Evolutionary conservation across 2,797 vertebrate species (phyloP).

Genomic region (Manis javanica): DNA sequence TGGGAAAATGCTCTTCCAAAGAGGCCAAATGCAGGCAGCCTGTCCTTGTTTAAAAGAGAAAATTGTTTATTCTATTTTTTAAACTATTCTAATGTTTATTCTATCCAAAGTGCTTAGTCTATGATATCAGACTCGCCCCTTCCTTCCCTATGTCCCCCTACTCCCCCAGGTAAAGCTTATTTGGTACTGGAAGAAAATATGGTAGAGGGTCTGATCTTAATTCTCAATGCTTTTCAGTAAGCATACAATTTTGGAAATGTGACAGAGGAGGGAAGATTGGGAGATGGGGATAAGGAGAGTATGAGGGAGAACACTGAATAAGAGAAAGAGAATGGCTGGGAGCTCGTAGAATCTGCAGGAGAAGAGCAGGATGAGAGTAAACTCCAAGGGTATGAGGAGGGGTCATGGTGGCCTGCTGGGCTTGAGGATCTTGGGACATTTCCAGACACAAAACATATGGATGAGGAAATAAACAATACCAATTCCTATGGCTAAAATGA

Average conservation of each 20-base stretch:
- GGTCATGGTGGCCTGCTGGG: not conserved
- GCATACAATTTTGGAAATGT: not conserved
- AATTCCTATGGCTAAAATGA: constrained; percentile 55
- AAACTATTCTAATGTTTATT: not conserved
- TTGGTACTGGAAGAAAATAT: not conserved
- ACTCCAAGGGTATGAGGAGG: not conserved
- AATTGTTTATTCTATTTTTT: not conserved
- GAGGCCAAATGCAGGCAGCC: not conserved
- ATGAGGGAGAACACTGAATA: not conserved
- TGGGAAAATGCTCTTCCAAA: not conserved
- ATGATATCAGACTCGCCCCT: not conserved
- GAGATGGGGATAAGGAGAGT: not conserved
- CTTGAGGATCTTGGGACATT: not conserved
- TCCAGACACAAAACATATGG: constrained; percentile 65
- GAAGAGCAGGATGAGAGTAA: not conserved
- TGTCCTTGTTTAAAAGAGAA: not conserved
- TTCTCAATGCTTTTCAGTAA: not conserved
- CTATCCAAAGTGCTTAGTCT: not conserved
- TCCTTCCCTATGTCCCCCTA: not conserved
- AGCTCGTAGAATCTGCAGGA: not conserved
- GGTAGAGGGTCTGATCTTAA: not conserved
- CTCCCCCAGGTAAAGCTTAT: not conserved
- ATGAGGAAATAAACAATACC: constrained; percentile 51
- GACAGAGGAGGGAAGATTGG: not conserved
- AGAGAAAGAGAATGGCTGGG: not conserved